phyloP scores from a whole-genome alignment of 2,113 vertebrate genomes.

The Gasterosteus nipponicus region DNA sequence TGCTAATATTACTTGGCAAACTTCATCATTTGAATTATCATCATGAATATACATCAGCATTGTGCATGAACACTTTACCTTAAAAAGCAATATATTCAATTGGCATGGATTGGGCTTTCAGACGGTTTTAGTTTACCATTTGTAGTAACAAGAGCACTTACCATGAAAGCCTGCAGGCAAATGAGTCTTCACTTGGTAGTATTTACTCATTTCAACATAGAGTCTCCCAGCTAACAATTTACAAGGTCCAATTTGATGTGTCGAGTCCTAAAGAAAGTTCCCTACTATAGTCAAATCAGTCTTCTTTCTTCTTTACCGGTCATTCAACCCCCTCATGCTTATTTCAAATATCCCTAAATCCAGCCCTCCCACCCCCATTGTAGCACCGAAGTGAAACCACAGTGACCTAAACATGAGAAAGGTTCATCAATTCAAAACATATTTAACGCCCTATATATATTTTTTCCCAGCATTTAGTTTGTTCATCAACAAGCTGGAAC shows the following conservation, averaged over 20 bases:
- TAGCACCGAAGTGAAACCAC: not conserved
- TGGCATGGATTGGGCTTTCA: not conserved
- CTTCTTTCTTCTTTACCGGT: not conserved
- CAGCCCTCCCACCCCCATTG: not conserved
- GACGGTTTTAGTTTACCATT: not conserved
- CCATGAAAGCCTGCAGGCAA: not conserved
- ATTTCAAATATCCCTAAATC: not conserved
- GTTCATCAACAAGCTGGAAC: not conserved
- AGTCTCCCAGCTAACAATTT: not conserved
- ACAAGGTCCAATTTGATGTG: not conserved
- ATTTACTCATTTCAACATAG: not conserved
- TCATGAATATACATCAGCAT: conserved; percentile 19
- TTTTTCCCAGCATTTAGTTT: not conserved
- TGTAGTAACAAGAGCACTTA: not conserved
- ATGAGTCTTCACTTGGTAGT: not conserved
- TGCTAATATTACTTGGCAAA: conserved; percentile 8
- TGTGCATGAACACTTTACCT: not conserved
- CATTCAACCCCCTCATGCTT: not conserved
- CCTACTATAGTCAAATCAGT: not conserved
- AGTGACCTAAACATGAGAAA: not conserved
- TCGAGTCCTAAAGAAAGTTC: not conserved
- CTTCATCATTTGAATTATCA: conserved; percentile 12
- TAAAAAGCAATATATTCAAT: not conserved
- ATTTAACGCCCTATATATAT: too few relatives aligned
- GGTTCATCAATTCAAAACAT: too few relatives aligned